A percentile compares a stretch with the other conserved stretches of the same genome.
Conservation (phyloP, 1,140 invertebrate genomes). For the Drosophila guanche region DNA sequence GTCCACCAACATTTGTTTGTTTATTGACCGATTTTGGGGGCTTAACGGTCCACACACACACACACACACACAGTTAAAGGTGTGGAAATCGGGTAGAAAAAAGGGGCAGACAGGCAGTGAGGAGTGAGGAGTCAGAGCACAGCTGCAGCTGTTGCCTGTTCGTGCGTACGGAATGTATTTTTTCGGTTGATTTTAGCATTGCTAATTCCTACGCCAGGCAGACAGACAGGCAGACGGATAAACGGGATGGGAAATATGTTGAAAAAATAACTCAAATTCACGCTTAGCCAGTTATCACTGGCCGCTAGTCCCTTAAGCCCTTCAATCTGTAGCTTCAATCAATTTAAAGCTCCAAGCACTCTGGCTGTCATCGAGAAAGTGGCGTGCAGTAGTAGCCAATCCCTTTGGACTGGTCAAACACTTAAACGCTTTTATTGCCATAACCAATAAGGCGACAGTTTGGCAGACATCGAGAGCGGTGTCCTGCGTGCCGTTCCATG, state of each 20-base stretch:
- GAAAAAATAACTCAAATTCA: constrained; percentile 37
- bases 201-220: constrained; percentile 43
- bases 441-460: constrained; percentile 66
- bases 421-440: constrained; percentile 64
- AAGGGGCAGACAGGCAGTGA: not conserved
- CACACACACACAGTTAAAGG: constrained; percentile 31
- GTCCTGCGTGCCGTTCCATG: constrained; percentile 48
- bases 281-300: constrained; percentile 7
- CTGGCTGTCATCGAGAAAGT: constrained; percentile 5
- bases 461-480: constrained; percentile 23
- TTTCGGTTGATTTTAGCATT: constrained; percentile 28
- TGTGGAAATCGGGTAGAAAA: constrained; percentile 3
- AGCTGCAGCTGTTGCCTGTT: constrained; percentile 29
- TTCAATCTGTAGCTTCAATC: constrained; percentile 23
- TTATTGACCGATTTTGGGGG: constrained; percentile 82
- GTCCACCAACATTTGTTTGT: constrained; percentile 78
- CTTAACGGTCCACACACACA: constrained; percentile 60
- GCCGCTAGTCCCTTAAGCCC: constrained; percentile 16
- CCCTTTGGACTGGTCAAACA: constrained; percentile 37
- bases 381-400: constrained; percentile 8
- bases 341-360: constrained; percentile 37
- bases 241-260: constrained; percentile 25
- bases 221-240: constrained; percentile 1
- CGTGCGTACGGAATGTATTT: constrained; percentile 10
- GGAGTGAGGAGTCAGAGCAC: not conserved